Evolutionary conservation across 2,113 vertebrate genomes (phyloP).

Genomic region (Petrocephalus zakoni): DNA sequence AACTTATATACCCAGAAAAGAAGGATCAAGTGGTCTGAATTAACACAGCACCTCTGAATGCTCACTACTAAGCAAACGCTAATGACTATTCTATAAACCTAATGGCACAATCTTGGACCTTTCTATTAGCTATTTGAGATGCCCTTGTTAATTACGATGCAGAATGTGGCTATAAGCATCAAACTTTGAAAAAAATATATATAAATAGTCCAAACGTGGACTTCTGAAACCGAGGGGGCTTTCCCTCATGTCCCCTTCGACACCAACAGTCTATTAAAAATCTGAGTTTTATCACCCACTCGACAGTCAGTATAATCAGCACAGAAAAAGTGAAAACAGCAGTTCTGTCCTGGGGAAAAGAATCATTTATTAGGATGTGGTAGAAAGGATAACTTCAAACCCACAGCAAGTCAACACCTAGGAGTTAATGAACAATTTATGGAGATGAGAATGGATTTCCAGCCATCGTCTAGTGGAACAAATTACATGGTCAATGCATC

Average conservation of each 20-base stretch:
- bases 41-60: neutral
- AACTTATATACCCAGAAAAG: neutral
- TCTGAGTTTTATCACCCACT: neutral
- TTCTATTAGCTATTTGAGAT: neutral
- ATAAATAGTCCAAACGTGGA: neutral
- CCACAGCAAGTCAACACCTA: neutral
- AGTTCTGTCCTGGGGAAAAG: neutral
- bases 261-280: neutral
- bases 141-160: neutral
- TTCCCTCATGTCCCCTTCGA: neutral
- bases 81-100: neutral
- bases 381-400: neutral
- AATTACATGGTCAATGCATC: constrained; percentile 15
- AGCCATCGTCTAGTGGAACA: neutral
- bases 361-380: neutral
- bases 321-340: neutral
- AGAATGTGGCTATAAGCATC: neutral
- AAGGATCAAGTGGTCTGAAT: neutral
- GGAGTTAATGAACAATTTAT: neutral
- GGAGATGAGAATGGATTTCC: constrained; percentile 11
- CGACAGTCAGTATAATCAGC: neutral
- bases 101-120: neutral
- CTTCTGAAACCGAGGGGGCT: neutral
- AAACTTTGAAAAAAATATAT: neutral
- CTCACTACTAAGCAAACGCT: neutral